Evolutionary conservation across 2,113 vertebrate species (phyloP), one percentile per base, ranked within the genome.

Genomic region (Vimba vimba): DNA sequence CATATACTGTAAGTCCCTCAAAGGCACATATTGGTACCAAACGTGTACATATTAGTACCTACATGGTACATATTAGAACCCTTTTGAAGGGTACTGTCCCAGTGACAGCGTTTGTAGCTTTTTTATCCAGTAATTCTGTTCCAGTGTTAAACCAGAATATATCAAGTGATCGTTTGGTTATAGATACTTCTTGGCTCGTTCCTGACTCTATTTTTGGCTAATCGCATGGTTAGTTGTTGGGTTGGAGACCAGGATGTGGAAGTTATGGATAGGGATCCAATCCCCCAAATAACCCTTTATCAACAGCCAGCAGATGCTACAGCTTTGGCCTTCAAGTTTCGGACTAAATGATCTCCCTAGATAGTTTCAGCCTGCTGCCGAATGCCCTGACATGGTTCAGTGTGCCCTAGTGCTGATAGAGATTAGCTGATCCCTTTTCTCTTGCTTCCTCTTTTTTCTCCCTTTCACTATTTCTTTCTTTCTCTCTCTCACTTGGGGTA

Each of bases 301-400:
- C 94, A 93, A 91, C 89, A 86, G 86, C 13, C 85, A 91, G 85
- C 93, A 94, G 94, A 85, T 86, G 86, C 91, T 83, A 88, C 50
- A 83, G 91, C 91, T 86, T 69, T 60, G 74, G 85, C 84, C 89
- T 89, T 89, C 86, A 83, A 91, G 85, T 92, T 94, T 90, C 90
- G 25, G 23, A 89, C 90, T 92, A 90, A 92, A 92, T 94, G 88
- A 95, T 95, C 95, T 94, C 94, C 92, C 92, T 77, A 87, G 93
- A 94, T 87, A 86, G 82, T 25, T 73, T 77, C 76, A 79, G 88
- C 88, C 87, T 86, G 90, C 90, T 87, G 88, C 73, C 0, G 57
- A 75, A 62, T 52, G 90, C 85, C 88, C 91, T 87, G 86, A 89
- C 82, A 89, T 85, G 36, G 88, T 84, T 90, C 85, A 75, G 86